A percentile compares a stretch with the other conserved stretches of the same genome.
Evolutionary conservation across 2,797 vertebrate genomes (phyloP).

Genomic region (Poecile montanus): DNA sequence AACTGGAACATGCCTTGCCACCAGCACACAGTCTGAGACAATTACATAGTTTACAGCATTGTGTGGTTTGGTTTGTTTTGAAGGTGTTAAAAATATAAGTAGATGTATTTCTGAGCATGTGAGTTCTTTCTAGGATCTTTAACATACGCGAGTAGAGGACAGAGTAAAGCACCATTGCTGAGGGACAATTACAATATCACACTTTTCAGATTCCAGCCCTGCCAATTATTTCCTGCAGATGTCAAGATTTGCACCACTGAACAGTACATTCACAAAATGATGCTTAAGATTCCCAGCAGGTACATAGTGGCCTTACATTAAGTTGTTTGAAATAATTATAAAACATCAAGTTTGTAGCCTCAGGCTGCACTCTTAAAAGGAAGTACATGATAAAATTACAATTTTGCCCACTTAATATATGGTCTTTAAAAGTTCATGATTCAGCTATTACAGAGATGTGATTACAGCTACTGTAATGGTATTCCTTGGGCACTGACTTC

Average conservation of each 20-base stretch:
- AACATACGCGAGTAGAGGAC: not conserved
- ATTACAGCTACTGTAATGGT: not conserved
- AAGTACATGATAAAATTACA: not conserved
- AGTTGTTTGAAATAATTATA: not conserved
- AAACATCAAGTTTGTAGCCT: not conserved
- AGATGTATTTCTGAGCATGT: slow-evolving; percentile 5
- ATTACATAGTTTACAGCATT: not conserved
- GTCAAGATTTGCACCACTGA: not conserved
- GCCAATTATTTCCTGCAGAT: not conserved
- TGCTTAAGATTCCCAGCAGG: not conserved
- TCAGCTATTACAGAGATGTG: not conserved
- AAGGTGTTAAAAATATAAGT: not conserved
- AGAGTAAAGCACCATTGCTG: slow-evolving; percentile 40
- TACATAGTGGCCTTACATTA: not conserved
- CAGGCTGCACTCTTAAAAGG: not conserved
- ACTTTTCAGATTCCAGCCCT: not conserved
- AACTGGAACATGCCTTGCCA: slow-evolving; percentile 38
- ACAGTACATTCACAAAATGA: slow-evolving; percentile 1
- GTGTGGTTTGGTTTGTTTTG: not conserved
- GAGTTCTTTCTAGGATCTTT: not conserved
- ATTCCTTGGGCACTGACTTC: not conserved
- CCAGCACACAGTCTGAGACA: slow-evolving; percentile 13
- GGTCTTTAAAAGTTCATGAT: not conserved
- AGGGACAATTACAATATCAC: not conserved
- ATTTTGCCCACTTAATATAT: not conserved